These are phyloP conservation scores for Paedocypris sp. DNA, from an alignment of 2,113 vertebrate genomes.

Conservation along the genomic window DNA sequence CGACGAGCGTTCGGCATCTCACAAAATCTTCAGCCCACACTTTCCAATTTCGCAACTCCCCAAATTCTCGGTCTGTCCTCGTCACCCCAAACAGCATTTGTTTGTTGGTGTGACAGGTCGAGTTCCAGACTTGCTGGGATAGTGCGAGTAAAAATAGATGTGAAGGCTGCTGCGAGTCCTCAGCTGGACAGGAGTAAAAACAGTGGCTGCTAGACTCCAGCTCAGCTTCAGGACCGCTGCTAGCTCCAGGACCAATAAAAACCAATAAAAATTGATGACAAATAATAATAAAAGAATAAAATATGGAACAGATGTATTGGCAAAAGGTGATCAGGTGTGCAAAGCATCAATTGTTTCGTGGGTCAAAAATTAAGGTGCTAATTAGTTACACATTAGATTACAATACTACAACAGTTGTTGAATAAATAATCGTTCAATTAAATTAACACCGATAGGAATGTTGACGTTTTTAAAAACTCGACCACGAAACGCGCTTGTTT, in stretches of 20 bases:
- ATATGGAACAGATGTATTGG: no score
- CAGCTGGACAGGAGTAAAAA: constrained; percentile 6
- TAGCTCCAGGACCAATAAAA: no score
- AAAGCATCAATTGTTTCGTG: no score
- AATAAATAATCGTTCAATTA: no score
- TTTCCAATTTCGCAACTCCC: background rate
- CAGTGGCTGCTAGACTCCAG: background rate
- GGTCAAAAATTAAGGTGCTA: no score
- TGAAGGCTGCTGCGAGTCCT: constrained; percentile 15
- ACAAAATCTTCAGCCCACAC: background rate
- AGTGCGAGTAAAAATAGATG: constrained; percentile 21
- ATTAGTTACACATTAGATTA: no score
- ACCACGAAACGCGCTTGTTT: background rate
- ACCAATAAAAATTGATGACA: no score
- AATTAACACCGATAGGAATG: no score
- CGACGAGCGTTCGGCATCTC: background rate
- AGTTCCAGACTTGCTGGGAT: constrained; percentile 25
- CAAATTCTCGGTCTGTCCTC: background rate
- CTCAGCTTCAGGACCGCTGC: constrained; percentile 7
- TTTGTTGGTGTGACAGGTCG: constrained; percentile 20
- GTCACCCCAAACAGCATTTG: background rate
- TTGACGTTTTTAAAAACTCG: no score
- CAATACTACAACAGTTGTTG: no score
- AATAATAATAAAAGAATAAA: no score
- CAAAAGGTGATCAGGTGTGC: no score